phyloP scores from a whole-genome alignment of 2,888 invertebrate genomes.

The Pollenia amentaria region DNA sequence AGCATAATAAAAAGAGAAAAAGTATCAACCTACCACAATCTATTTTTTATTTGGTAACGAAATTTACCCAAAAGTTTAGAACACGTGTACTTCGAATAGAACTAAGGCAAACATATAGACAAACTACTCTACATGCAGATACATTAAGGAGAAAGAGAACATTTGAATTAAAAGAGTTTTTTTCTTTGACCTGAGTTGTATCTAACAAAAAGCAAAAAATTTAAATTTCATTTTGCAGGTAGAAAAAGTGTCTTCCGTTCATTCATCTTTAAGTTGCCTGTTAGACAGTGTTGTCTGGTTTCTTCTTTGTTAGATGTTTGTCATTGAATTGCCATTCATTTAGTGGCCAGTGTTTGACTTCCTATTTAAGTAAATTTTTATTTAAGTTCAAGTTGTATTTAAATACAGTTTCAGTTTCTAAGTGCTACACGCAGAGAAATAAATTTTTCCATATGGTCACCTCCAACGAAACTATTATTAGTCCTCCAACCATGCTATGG shows the following conservation, averaged over 20 bases:
- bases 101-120: slow-evolving; percentile 25
- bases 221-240: not conserved
- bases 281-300: no score
- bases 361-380: no score
- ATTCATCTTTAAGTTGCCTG: not conserved
- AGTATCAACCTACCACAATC: slow-evolving; percentile 68
- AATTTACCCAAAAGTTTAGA: slow-evolving; percentile 33
- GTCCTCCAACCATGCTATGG: no score
- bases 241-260: not conserved
- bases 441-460: no score
- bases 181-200: not conserved
- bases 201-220: not conserved
- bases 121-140: not conserved
- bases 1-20: slow-evolving; percentile 15
- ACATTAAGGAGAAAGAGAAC: slow-evolving; percentile 17
- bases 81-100: slow-evolving; percentile 14
- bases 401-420: no score
- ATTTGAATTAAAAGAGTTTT: slow-evolving; percentile 23
- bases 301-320: no score
- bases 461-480: no score
- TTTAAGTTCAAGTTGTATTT: no score
- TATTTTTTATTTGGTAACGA: slow-evolving; percentile 64
- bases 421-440: no score
- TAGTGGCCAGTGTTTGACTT: no score
- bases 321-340: no score